phyloP scores from a whole-genome alignment of 2,888 invertebrate genomes.

The Meiosimyza platycephala region DNA sequence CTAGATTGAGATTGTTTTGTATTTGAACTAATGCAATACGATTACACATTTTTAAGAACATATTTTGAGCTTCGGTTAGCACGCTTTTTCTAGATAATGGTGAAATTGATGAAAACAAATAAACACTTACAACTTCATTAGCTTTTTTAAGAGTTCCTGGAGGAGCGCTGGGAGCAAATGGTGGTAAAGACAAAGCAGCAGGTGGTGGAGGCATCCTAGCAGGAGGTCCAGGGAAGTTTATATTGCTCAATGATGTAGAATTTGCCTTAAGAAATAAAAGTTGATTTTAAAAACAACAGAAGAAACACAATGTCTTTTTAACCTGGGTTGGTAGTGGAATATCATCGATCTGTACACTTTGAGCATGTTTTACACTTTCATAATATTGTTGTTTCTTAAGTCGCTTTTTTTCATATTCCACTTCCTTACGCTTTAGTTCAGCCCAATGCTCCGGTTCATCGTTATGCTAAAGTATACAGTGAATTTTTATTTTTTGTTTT shows the following conservation, averaged over 20 bases:
- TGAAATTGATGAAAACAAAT: no score
- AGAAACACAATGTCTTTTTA: conserved; percentile 22
- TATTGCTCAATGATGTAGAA: conserved; percentile 11
- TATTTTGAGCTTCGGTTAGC: no score
- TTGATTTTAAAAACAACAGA: background rate
- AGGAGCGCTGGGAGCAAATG: conserved; percentile 73
- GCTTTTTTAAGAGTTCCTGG: conserved; percentile 81
- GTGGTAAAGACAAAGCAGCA: conserved; percentile 60
- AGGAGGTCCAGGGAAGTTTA: conserved; percentile 53
- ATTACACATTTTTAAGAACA: no score
- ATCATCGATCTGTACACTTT: conserved; percentile 94
- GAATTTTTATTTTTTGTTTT: background rate
- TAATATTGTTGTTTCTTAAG: conserved; percentile 90
- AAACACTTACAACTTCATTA: conserved; percentile 68
- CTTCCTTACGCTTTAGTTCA: conserved; percentile 89
- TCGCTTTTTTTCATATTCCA: conserved; percentile 91
- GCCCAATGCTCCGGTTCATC: conserved; percentile 95
- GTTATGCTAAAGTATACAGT: conserved; percentile 76
- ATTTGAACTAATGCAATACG: no score
- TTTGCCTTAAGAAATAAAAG: background rate
- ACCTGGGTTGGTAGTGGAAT: conserved; percentile 84
- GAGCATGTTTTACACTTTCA: conserved; percentile 95
- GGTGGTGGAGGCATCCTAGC: conserved; percentile 63
- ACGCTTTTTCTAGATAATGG: no score
- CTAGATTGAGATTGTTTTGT: background rate